Conservation (phyloP, 2,113 vertebrate species). For the Nycticebus coucang region DNA sequence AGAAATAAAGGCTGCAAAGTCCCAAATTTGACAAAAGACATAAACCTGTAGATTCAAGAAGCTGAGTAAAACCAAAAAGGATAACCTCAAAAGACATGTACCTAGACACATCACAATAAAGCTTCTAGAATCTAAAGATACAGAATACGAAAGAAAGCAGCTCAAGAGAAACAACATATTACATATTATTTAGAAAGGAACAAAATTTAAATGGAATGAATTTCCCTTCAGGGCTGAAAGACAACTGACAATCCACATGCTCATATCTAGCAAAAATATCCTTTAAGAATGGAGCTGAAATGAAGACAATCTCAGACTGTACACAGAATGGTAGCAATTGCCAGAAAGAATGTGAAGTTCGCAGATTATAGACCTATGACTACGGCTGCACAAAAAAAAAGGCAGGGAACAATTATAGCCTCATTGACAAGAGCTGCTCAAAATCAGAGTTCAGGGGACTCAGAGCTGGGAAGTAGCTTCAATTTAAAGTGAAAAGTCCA, state of each 20-base stretch:
- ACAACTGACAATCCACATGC: background rate
- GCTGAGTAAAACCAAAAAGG: background rate
- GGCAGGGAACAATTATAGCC: background rate
- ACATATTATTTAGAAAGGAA: background rate
- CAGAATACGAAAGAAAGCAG: background rate
- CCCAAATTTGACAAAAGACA: background rate
- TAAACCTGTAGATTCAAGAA: background rate
- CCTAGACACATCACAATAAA: background rate
- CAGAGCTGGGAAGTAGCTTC: background rate
- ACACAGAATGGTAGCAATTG: background rate
- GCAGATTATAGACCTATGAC: background rate
- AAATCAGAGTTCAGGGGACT: background rate
- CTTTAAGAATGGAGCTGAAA: slow-evolving; percentile 3
- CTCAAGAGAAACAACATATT: background rate
- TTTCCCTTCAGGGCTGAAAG: background rate
- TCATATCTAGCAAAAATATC: background rate
- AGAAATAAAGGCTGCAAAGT: background rate
- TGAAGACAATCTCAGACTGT: background rate
- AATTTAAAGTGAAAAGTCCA: background rate
- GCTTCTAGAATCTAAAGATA: background rate
- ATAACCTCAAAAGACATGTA: background rate
- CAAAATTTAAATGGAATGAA: background rate
- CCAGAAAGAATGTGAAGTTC: background rate
- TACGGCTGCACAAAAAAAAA: background rate
- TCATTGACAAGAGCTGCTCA: background rate